Conservation (phyloP, 2,797 vertebrate species). For the Acrossocheilus fasciatus region DNA sequence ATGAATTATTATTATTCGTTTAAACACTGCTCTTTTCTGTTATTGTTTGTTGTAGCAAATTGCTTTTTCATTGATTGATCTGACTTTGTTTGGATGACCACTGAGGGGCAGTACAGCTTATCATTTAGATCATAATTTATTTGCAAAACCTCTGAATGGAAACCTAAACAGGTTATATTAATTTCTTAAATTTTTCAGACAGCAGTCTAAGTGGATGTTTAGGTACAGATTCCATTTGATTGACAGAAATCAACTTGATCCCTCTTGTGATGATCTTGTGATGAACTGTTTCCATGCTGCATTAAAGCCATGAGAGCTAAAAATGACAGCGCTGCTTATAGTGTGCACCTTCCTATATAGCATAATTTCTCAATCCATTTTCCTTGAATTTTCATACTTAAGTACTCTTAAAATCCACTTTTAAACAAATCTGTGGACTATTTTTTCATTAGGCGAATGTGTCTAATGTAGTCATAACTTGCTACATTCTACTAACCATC, state of each 20-base stretch:
- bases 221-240: background rate
- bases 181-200: background rate
- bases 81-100: background rate
- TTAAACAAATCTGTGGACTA: background rate
- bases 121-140: background rate
- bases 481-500: background rate
- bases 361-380: background rate
- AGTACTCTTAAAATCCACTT: background rate
- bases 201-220: background rate
- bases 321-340: background rate
- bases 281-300: conserved; percentile 55
- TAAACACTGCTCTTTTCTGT: background rate
- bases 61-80: background rate
- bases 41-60: background rate
- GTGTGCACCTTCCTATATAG: background rate
- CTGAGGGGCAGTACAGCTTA: background rate
- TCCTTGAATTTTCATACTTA: background rate
- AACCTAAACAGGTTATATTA: background rate
- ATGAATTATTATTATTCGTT: background rate
- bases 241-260: conserved; percentile 14
- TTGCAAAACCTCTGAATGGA: background rate
- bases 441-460: background rate
- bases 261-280: conserved; percentile 46
- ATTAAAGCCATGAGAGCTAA: background rate
- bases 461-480: background rate